Evolutionary conservation across 2,797 vertebrate genomes (phyloP).

Genomic region (Sebastes wilsoni): DNA sequence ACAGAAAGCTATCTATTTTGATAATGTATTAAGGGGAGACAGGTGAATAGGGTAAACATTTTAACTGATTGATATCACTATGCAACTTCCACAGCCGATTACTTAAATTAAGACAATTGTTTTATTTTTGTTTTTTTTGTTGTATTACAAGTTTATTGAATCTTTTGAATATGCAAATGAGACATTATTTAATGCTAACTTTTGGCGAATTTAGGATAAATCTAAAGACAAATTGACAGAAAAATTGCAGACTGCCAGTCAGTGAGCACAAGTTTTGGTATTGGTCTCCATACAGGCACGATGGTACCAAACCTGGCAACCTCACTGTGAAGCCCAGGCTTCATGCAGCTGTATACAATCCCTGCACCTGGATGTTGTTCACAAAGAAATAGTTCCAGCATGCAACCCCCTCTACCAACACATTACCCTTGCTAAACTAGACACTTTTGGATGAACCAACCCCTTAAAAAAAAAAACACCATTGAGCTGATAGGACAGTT

Average conservation of each 20-base stretch:
- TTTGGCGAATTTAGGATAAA: too few relatives aligned
- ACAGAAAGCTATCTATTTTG: too few relatives aligned
- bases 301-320: background rate
- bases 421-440: background rate
- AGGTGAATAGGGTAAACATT: too few relatives aligned
- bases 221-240: too few relatives aligned
- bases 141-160: too few relatives aligned
- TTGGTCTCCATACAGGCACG: fast-evolving
- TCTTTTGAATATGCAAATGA: too few relatives aligned
- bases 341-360: too few relatives aligned
- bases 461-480: background rate
- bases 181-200: too few relatives aligned
- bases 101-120: too few relatives aligned
- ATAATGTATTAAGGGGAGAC: too few relatives aligned
- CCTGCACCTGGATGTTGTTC: background rate
- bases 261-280: background rate
- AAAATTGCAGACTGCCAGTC: background rate
- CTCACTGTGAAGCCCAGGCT: background rate
- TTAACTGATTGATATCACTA: too few relatives aligned
- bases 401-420: background rate
- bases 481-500: background rate
- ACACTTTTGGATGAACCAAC: background rate
- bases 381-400: background rate
- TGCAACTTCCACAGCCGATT: fast-evolving
- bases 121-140: too few relatives aligned